A percentile compares a stretch with the other conserved stretches of the same genome.
phyloP scores from a whole-genome alignment of 2,888 invertebrate genomes.

The Tenthredo distinguenda region DNA sequence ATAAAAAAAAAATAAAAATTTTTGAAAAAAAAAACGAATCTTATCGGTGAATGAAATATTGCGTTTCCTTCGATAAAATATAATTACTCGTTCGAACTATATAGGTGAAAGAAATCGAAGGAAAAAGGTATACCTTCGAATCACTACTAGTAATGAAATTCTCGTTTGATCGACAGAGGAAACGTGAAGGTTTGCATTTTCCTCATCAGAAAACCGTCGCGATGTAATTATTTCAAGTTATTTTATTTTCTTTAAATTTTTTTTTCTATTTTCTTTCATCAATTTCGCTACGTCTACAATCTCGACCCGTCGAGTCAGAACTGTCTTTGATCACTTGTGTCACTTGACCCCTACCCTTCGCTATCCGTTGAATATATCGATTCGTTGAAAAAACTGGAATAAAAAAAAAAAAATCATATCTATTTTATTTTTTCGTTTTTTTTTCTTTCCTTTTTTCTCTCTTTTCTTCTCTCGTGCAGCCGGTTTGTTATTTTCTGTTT shows the following conservation, averaged over 20 bases:
- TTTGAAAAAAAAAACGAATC: not conserved
- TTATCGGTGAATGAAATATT: not conserved
- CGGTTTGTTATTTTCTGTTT: not conserved
- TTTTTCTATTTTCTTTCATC: not conserved
- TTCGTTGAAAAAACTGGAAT: not conserved
- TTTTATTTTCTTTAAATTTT: not conserved
- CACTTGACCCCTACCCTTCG: not conserved
- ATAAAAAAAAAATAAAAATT: not conserved
- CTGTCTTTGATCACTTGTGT: not conserved
- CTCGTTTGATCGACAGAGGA: too few relatives aligned
- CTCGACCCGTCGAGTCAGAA: not conserved
- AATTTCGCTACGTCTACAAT: not conserved
- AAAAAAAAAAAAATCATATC: constrained; percentile 24
- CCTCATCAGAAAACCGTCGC: not conserved
- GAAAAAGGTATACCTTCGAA: not conserved
- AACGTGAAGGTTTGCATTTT: too few relatives aligned
- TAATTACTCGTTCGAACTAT: not conserved
- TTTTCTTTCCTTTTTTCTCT: constrained; percentile 38
- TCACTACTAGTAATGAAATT: not conserved
- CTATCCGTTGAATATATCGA: not conserved
- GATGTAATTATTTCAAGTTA: too few relatives aligned
- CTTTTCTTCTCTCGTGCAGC: constrained; percentile 51
- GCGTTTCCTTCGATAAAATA: not conserved
- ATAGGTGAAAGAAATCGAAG: not conserved
- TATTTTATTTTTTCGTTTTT: not conserved